Evolutionary conservation across 2,797 vertebrate genomes (phyloP).

Genomic region (Chelonia mydas): DNA sequence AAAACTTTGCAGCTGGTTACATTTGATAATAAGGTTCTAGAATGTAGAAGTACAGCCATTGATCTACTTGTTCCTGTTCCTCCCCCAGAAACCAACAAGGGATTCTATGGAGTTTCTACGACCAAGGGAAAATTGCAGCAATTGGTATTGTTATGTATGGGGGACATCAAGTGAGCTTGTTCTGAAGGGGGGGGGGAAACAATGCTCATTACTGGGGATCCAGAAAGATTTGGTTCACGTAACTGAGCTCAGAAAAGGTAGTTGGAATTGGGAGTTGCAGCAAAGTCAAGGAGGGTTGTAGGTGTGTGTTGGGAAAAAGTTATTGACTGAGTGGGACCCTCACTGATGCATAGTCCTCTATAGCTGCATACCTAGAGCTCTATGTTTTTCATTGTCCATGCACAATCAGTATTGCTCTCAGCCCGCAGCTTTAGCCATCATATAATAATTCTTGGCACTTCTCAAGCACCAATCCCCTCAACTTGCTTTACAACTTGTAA

Average conservation of each 20-base stretch:
- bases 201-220: rapidly evolving
- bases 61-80: background rate
- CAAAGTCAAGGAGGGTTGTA: background rate
- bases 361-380: rapidly evolving
- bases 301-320: background rate
- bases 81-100: background rate
- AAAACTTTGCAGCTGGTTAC: background rate
- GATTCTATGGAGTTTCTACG: background rate
- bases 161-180: background rate
- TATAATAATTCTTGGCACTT: background rate
- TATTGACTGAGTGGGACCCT: background rate
- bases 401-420: rapidly evolving
- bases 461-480: background rate
- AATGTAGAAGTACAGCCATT: background rate
- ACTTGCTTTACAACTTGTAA: background rate
- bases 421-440: background rate
- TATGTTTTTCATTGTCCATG: background rate
- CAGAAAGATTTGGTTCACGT: rapidly evolving
- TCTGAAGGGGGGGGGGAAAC: rapidly evolving
- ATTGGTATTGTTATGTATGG: rapidly evolving
- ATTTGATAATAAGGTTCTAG: background rate
- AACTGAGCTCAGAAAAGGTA: background rate
- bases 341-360: background rate
- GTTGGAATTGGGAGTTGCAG: background rate
- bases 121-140: background rate